These are phyloP conservation scores for Microctenopoma steveboyesi DNA, from an alignment of 2,797 vertebrate species.

Conservation along the genomic window DNA sequence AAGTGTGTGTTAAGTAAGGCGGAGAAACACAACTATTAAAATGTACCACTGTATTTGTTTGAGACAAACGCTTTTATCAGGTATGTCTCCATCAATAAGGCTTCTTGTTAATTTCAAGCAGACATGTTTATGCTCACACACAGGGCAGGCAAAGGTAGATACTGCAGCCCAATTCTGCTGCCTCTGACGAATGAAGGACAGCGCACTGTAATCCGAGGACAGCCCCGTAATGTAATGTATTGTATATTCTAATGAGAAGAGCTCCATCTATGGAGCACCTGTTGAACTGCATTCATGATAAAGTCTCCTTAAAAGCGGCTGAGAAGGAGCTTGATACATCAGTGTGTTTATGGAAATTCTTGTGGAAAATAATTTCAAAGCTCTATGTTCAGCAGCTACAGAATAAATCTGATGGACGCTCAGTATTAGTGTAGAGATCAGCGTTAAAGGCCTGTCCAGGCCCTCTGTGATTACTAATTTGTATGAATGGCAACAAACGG, in stretches of 20 bases:
- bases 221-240: slow-evolving; percentile 69
- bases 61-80: slow-evolving; percentile 18
- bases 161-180: slow-evolving; percentile 46
- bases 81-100: slow-evolving; percentile 7
- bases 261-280: slow-evolving; percentile 88
- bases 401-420: slow-evolving; percentile 67
- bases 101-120: slow-evolving; percentile 8
- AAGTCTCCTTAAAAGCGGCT: slow-evolving; percentile 20
- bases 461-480: slow-evolving; percentile 79
- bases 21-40: slow-evolving; percentile 70
- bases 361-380: slow-evolving; percentile 48
- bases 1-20: slow-evolving; percentile 81
- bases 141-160: slow-evolving; percentile 62
- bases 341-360: slow-evolving; percentile 30
- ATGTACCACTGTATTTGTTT: slow-evolving; percentile 54
- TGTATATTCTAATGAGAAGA: slow-evolving; percentile 87
- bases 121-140: slow-evolving; percentile 12
- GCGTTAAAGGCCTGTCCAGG: slow-evolving; percentile 61
- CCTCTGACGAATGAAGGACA: slow-evolving; percentile 64
- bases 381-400: slow-evolving; percentile 44
- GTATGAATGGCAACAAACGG: slow-evolving; percentile 78
- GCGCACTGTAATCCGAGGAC: slow-evolving; percentile 52
- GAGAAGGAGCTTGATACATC: slow-evolving; percentile 15
- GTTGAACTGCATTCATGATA: slow-evolving; percentile 82
- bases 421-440: slow-evolving; percentile 62